Conservation (phyloP, 2,113 vertebrate species). For the Sialia sialis region DNA sequence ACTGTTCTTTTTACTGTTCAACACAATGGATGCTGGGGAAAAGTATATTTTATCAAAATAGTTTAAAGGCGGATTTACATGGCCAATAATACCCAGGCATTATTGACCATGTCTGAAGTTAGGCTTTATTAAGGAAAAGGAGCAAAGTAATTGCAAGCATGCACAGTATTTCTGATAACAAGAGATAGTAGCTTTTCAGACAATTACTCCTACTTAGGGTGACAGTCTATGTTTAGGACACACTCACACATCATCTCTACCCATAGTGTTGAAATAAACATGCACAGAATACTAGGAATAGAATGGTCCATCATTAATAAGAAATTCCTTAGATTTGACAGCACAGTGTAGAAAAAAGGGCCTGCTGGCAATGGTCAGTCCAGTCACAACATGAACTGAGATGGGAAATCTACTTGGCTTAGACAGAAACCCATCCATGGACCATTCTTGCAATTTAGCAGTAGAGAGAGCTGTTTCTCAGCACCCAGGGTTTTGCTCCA, state of each 20-base stretch:
- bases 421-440: not conserved
- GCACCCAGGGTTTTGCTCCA: not conserved
- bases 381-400: not conserved
- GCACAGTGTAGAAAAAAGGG: fast-evolving
- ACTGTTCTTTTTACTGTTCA: not conserved
- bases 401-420: not conserved
- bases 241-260: not conserved
- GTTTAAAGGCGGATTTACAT: not conserved
- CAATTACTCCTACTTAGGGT: not conserved
- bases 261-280: not conserved
- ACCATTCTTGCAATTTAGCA: not conserved
- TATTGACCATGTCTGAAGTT: not conserved
- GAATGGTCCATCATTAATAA: not conserved
- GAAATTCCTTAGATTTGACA: not conserved
- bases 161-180: not conserved
- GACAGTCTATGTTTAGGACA: not conserved
- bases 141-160: not conserved
- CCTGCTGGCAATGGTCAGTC: not conserved
- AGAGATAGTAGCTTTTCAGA: not conserved
- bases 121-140: not conserved
- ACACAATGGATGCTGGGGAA: not conserved
- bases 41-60: not conserved
- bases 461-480: not conserved
- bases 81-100: not conserved
- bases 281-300: not conserved